phyloP scores from a whole-genome alignment of 2,888 invertebrate species.

The Ecliptopera silaceata region DNA sequence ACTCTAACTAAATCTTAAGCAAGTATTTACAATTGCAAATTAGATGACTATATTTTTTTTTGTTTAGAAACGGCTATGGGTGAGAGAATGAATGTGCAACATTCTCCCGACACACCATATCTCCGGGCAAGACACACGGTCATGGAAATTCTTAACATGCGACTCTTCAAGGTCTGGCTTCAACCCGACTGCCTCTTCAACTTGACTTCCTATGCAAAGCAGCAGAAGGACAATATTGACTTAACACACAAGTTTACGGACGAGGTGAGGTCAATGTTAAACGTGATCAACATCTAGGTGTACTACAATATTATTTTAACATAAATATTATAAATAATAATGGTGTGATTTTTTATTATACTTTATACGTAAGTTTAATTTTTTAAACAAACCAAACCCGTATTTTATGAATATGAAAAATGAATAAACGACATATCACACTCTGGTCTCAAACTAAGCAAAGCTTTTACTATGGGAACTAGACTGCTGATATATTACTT shows the following conservation, averaged over 20 bases:
- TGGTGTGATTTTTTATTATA: no score
- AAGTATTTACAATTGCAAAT: background rate
- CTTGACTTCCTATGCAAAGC: slow-evolving; percentile 78
- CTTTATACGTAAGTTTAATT: no score
- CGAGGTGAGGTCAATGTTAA: slow-evolving; percentile 36
- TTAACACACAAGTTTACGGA: slow-evolving; percentile 85
- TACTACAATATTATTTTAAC: no score
- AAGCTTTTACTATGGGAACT: no score
- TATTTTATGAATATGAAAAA: no score
- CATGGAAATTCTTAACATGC: slow-evolving; percentile 71
- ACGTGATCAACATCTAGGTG: no score
- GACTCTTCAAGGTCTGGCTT: slow-evolving; percentile 83
- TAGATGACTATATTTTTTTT: no score
- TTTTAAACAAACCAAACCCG: no score
- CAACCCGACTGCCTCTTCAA: slow-evolving; percentile 86
- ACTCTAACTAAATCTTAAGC: no score
- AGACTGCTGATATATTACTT: no score
- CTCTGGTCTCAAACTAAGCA: no score
- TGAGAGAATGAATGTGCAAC: slow-evolving; percentile 83
- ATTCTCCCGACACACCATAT: slow-evolving; percentile 81
- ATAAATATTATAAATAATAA: no score
- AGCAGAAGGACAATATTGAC: slow-evolving; percentile 81
- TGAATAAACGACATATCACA: background rate
- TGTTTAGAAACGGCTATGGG: slow-evolving; percentile 88
- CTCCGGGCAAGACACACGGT: slow-evolving; percentile 79